Conservation (phyloP, 2,888 invertebrate genomes). For the Trachelus troglodyta region DNA sequence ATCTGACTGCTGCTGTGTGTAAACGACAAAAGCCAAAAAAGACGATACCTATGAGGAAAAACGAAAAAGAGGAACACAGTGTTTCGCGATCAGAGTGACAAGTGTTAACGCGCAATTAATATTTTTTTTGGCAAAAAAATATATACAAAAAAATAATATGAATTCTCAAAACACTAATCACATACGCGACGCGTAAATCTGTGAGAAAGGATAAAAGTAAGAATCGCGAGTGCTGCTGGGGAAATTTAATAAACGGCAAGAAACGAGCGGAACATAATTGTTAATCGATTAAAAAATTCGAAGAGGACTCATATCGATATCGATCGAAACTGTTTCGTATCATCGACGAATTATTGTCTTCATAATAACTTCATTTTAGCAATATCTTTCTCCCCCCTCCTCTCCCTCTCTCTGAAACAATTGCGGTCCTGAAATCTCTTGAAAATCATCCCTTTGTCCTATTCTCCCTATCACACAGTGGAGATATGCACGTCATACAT, state of each 20-base stretch:
- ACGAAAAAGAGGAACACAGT: background rate
- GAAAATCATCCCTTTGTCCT: background rate
- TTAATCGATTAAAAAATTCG: background rate
- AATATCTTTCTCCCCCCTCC: background rate
- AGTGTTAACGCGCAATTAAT: background rate
- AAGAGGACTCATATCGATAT: background rate
- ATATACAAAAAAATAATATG: background rate
- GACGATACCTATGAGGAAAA: background rate
- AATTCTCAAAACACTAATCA: background rate
- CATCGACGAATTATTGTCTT: background rate
- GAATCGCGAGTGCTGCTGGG: background rate
- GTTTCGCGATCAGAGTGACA: background rate
- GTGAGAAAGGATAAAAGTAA: background rate
- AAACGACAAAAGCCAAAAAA: background rate
- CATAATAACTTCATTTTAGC: background rate
- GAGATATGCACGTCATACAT: background rate
- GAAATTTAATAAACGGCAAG: background rate
- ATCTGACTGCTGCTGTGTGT: background rate
- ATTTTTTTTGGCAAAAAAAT: conserved; percentile 14
- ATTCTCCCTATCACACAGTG: background rate
- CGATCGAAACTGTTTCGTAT: background rate
- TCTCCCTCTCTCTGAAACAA: background rate
- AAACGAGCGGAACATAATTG: background rate
- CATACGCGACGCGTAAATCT: background rate
- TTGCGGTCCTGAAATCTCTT: background rate